Base-by-base conservation (phyloP, 2,797 vertebrate genomes). In the Botia kubotai region DNA sequence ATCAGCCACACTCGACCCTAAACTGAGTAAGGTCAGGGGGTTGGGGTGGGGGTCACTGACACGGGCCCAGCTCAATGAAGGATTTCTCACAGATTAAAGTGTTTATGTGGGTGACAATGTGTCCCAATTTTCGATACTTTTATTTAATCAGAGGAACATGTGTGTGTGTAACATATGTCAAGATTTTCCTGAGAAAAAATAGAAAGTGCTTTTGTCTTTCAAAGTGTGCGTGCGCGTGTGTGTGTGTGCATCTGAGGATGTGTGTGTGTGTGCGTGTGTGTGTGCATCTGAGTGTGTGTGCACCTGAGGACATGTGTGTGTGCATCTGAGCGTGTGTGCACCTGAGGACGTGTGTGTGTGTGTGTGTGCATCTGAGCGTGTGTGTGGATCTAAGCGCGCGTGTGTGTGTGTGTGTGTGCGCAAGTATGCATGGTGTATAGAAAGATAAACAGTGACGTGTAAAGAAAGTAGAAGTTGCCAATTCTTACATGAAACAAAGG, bases 391-490 rank as follows among this genome's bases (percentile, higher is more conserved):
- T 60, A 57, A 13, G 43, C 26, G 50, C 67, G 69, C 67, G 63
- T 19, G 72, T 63, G 69, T 72, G 63, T 17, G 72, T 63, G 69
- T 65, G 36, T 80, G 76, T 68, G 68, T 70, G 29, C 58, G 23
- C 21, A 69, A 19, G 74, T 3, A 26, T 53, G 57, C 55, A 60
- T 80, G 82, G 83, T 57, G 68, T 83, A 63, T 80, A 75, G 67
- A 85, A 60, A 16, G 77, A 78, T 12, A 67, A 71, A 67, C 58
- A 65, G 26, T 80, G 76, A 76, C 66, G 7, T 63, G 65, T 77
- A 78, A 77, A 74, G 60, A 75, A 57, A 79, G 23, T 63, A 77
- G 58, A 72, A 39, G 26, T 72, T 83, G 67, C 50, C 62, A 36
- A 74, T 29, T 50, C 33, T 65, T 68, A 70, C 3, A 2, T 74